phyloP scores from a whole-genome alignment of 2,113 vertebrate species.

The Cyanocitta stelleri region DNA sequence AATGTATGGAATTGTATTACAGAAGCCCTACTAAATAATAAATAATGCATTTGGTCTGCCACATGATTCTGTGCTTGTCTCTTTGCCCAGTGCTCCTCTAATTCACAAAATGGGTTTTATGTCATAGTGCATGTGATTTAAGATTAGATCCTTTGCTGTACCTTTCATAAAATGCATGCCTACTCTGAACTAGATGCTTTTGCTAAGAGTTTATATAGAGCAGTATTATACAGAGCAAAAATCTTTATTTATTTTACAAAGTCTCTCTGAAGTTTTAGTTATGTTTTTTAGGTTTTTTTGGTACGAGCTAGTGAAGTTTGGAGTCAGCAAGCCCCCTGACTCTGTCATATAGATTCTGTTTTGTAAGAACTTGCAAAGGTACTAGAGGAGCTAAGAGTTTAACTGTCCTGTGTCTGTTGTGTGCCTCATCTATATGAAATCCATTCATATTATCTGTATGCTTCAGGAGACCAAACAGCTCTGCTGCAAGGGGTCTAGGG shows the following conservation, averaged over 20 bases:
- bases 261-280: not conserved
- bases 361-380: not conserved
- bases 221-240: not conserved
- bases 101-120: not conserved
- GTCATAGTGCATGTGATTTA: not conserved
- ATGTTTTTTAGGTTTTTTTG: not conserved
- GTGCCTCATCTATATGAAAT: not conserved
- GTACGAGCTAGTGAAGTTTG: not conserved
- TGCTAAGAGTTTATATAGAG: not conserved
- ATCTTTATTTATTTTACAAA: not conserved
- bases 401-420: not conserved
- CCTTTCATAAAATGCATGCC: not conserved
- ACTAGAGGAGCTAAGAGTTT: not conserved
- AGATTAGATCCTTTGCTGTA: not conserved
- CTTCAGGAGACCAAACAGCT: not conserved
- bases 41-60: conserved; percentile 33
- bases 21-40: conserved; percentile 15
- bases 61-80: not conserved
- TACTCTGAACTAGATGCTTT: not conserved
- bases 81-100: not conserved
- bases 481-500: not conserved
- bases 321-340: not conserved
- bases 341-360: not conserved
- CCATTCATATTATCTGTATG: not conserved
- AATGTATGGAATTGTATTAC: conserved; percentile 17